phyloP scores from a whole-genome alignment of 1,140 invertebrate genomes.

The Brachionus rubens region DNA sequence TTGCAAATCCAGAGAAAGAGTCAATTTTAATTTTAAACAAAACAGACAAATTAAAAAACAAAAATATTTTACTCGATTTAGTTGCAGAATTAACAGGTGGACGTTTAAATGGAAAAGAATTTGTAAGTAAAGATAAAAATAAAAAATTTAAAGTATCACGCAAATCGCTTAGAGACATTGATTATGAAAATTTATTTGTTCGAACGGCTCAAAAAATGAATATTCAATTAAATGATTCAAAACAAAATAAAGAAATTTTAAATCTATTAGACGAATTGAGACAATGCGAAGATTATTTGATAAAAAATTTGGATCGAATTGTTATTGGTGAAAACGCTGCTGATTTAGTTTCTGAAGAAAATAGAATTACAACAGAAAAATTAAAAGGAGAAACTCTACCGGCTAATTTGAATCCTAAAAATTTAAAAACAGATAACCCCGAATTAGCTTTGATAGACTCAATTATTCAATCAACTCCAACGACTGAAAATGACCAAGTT shows the following conservation, averaged over 20 bases:
- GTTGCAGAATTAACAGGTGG: slow-evolving; percentile 69
- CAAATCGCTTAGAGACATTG: slow-evolving; percentile 42
- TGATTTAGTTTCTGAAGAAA: slow-evolving; percentile 23
- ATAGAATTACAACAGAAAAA: slow-evolving; percentile 30
- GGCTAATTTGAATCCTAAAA: slow-evolving; percentile 15
- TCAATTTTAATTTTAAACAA: slow-evolving; percentile 83
- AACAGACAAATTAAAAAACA: slow-evolving; percentile 75
- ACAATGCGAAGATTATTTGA: slow-evolving; percentile 23
- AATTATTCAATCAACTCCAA: neutral
- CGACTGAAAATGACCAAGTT: neutral
- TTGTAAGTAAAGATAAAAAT: slow-evolving; percentile 16
- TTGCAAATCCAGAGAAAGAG: slow-evolving; percentile 66
- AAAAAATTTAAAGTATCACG: neutral
- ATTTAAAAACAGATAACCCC: neutral
- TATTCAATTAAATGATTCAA: slow-evolving; percentile 8
- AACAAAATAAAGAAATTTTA: neutral
- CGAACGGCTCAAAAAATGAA: slow-evolving; percentile 46
- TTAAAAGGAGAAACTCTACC: slow-evolving; percentile 15
- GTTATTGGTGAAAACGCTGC: neutral
- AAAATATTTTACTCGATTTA: slow-evolving; percentile 70
- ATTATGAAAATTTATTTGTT: slow-evolving; percentile 45
- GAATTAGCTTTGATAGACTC: slow-evolving; percentile 15
- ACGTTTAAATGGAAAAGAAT: slow-evolving; percentile 52
- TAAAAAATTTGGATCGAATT: slow-evolving; percentile 19
- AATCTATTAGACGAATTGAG: slow-evolving; percentile 29